Evolutionary conservation across 2,113 vertebrate genomes (phyloP).

Genomic region (Perca schrenkii): DNA sequence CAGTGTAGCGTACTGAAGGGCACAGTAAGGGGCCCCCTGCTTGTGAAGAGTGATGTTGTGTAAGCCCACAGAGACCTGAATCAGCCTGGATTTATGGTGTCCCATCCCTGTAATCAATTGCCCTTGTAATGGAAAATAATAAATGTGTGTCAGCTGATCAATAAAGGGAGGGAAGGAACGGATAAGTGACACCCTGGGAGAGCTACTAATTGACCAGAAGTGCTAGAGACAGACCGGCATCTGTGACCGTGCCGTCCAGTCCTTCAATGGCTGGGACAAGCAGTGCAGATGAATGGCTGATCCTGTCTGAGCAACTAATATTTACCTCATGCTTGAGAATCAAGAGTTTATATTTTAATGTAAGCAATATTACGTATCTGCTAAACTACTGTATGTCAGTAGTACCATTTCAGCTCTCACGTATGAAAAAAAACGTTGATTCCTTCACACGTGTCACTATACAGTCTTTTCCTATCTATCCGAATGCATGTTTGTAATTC

Average conservation of each 20-base stretch:
- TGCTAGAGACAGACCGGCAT: conserved; percentile 10
- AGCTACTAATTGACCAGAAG: conserved; percentile 68
- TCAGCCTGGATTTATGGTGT: conserved; percentile 74
- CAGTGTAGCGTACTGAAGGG: not conserved
- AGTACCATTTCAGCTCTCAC: not conserved
- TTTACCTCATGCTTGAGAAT: conserved; percentile 12
- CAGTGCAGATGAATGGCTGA: not conserved
- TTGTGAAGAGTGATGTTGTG: conserved; percentile 66
- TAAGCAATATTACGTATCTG: not conserved
- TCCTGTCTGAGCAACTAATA: conserved; percentile 2
- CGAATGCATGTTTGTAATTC: conserved; percentile 15
- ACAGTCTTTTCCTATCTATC: not conserved
- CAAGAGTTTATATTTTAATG: not conserved
- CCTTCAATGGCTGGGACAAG: not conserved
- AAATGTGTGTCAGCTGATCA: conserved; percentile 84
- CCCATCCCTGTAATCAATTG: conserved; percentile 78
- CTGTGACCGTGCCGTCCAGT: not conserved
- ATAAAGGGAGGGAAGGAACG: conserved; percentile 71
- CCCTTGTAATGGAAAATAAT: conserved; percentile 83
- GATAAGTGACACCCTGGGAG: conserved; percentile 61
- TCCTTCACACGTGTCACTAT: not conserved
- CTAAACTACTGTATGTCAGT: not conserved
- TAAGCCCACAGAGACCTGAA: conserved; percentile 57
- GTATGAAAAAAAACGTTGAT: not conserved
- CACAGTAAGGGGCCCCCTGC: conserved; percentile 31